phyloP scores from a whole-genome alignment of 2,888 invertebrate genomes.

The Andrena camellia region DNA sequence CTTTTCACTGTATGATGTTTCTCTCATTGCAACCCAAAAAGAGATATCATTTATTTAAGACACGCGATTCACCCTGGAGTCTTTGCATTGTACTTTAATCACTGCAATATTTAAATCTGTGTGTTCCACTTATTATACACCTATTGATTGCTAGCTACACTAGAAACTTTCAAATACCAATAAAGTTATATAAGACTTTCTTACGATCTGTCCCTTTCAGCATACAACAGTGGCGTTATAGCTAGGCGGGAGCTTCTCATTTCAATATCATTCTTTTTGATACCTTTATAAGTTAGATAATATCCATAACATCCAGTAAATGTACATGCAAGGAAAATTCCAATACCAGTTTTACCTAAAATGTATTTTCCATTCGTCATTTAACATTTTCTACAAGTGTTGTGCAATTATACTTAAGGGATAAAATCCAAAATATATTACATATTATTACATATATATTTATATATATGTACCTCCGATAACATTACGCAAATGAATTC shows the following conservation, averaged over 20 bases:
- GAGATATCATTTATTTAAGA: too few species aligned
- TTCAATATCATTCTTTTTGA: constrained; percentile 89
- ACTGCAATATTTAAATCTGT: not conserved
- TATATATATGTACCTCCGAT: constrained; percentile 71
- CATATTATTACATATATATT: not conserved
- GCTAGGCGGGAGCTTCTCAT: constrained; percentile 92
- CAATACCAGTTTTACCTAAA: constrained; percentile 8
- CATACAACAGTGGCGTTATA: constrained; percentile 91
- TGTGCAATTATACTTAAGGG: not conserved
- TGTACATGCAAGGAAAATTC: constrained; percentile 84
- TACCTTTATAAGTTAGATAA: constrained; percentile 86
- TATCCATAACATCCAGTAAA: constrained; percentile 87
- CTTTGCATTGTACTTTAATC: too few species aligned
- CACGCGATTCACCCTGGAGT: too few species aligned
- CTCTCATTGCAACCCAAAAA: too few species aligned
- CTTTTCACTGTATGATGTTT: too few species aligned
- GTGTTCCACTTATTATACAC: not conserved
- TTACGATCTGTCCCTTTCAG: constrained; percentile 94
- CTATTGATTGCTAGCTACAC: not conserved
- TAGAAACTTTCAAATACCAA: not conserved
- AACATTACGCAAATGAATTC: constrained; percentile 85
- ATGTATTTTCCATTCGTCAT: constrained; percentile 13
- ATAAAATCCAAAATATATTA: not conserved
- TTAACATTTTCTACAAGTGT: not conserved
- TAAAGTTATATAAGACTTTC: constrained; percentile 54